These are phyloP conservation scores for Bucorvus abyssinicus DNA, from an alignment of 2,797 vertebrate genomes.

Conservation along the genomic window DNA sequence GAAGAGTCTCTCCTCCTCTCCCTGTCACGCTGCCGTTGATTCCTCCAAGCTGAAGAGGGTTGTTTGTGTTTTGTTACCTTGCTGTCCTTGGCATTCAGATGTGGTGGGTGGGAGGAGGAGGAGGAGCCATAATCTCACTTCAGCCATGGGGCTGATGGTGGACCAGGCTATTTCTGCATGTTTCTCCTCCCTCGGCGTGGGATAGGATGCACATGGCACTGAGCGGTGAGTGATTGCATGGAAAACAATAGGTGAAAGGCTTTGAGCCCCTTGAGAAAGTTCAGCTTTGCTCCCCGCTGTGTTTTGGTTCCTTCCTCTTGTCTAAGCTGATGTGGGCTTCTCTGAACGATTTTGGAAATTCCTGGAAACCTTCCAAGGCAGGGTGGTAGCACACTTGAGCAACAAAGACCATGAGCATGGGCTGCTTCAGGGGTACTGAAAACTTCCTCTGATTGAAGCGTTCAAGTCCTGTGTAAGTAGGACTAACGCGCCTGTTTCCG, in stretches of 20 bases:
- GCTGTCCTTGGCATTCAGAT: background rate
- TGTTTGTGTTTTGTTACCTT: background rate
- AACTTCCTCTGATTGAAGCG: background rate
- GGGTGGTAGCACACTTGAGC: background rate
- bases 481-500: background rate
- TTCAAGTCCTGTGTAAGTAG: background rate
- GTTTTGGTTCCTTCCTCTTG: background rate
- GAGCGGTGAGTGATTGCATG: background rate
- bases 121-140: background rate
- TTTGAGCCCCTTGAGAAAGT: background rate
- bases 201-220: background rate
- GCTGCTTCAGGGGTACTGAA: background rate
- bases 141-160: background rate
- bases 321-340: background rate
- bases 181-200: background rate
- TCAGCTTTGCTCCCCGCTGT: background rate
- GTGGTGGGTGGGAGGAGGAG: background rate
- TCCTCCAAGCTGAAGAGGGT: background rate
- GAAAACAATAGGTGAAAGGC: background rate
- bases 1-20: background rate
- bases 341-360: background rate
- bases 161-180: background rate
- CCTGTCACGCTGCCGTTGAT: background rate
- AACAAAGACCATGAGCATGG: background rate
- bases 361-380: background rate